Evolutionary conservation across 1,140 invertebrate genomes (phyloP).

Genomic region (Maconellicoccus hirsutus): DNA sequence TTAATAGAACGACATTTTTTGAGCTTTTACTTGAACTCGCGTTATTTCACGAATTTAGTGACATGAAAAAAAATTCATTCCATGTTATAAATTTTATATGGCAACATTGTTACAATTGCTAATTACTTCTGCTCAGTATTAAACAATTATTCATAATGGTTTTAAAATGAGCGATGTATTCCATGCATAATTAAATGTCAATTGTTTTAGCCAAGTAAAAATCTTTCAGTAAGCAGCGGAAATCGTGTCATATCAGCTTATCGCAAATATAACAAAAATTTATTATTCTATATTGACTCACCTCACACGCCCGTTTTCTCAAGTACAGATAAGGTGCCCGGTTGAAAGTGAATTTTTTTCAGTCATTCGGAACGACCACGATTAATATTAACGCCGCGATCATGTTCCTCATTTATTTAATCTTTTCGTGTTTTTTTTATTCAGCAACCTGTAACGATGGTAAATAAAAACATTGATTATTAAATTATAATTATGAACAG

Average conservation of each 20-base stretch:
- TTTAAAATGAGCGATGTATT: too few species aligned
- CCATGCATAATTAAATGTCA: too few species aligned
- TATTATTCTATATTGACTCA: background rate
- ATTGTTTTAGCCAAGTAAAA: too few species aligned
- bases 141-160: too few species aligned
- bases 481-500: too few species aligned
- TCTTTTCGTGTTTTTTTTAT: background rate
- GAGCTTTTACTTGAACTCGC: too few species aligned
- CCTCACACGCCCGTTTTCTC: constrained; percentile 6
- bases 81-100: too few species aligned
- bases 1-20: too few species aligned
- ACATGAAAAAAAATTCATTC: too few species aligned
- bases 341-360: background rate
- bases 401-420: background rate
- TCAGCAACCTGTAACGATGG: background rate
- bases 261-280: background rate
- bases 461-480: background rate
- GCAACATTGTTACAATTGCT: too few species aligned
- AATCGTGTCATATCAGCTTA: constrained; percentile 4
- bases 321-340: background rate
- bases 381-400: background rate
- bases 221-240: background rate
- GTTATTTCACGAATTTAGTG: too few species aligned
- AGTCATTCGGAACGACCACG: background rate
- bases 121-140: too few species aligned